Evolutionary conservation across 2,113 vertebrate genomes (phyloP).

Genomic region (Carassius carassius): DNA sequence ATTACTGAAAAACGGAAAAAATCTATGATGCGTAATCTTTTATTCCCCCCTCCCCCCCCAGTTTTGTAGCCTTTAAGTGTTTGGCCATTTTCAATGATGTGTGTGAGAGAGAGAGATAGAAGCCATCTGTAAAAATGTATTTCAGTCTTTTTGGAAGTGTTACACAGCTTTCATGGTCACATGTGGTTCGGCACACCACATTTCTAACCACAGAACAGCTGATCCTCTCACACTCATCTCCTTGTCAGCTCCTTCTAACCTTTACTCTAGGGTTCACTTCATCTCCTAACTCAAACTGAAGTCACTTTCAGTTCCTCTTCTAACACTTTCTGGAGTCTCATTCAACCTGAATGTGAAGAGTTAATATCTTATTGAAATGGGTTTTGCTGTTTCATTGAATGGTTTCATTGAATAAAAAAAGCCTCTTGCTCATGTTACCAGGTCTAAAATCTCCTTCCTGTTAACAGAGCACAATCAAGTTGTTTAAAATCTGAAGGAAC

Average conservation of each 20-base stretch:
- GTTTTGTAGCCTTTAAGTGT: neutral
- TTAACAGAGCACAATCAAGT: neutral
- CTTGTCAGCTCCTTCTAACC: neutral
- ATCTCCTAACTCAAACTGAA: neutral
- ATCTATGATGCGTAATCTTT: neutral
- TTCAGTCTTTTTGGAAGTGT: slow-evolving; percentile 43
- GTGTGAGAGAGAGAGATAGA: neutral
- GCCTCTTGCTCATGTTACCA: neutral
- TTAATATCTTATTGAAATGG: neutral
- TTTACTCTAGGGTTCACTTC: neutral
- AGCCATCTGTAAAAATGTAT: slow-evolving; percentile 19
- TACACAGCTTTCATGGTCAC: slow-evolving; percentile 33
- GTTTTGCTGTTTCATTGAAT: neutral
- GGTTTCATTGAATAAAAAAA: neutral
- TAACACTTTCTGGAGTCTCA: neutral
- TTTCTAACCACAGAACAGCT: neutral
- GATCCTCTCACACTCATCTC: neutral
- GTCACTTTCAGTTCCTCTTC: neutral
- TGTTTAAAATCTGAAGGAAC: neutral
- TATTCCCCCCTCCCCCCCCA: neutral
- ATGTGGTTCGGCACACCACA: neutral
- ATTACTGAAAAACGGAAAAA: neutral
- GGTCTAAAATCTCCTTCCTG: neutral
- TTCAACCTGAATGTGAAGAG: neutral
- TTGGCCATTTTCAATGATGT: neutral